phyloP scores from a whole-genome alignment of 2,888 invertebrate species.

The Craniophora ligustri region DNA sequence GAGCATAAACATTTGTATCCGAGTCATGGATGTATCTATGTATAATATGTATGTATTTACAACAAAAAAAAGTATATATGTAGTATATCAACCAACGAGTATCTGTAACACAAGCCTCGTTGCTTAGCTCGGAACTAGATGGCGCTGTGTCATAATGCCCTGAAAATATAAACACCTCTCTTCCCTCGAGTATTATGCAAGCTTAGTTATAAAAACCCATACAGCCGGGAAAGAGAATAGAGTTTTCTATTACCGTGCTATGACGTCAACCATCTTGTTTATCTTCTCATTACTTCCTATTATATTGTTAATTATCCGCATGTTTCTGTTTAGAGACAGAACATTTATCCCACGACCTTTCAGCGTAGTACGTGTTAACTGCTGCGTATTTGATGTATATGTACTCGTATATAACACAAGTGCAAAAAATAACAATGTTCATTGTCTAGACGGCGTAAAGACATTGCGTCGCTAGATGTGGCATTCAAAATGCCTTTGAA shows the following conservation, averaged over 20 bases:
- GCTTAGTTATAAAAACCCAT: neutral
- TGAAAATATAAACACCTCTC: no score
- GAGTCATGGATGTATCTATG: no score
- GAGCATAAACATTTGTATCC: no score
- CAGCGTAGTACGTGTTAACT: constrained; percentile 20
- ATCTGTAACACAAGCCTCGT: no score
- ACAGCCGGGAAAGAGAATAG: neutral
- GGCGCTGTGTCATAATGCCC: no score
- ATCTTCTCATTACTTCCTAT: constrained; percentile 15
- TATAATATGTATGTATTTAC: no score
- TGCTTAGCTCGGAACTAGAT: no score
- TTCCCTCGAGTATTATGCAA: no score
- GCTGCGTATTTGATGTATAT: constrained; percentile 1
- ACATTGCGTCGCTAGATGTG: constrained; percentile 48
- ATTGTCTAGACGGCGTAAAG: constrained; percentile 57
- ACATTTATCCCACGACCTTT: constrained; percentile 49
- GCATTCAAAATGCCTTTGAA: no score
- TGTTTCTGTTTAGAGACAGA: constrained; percentile 9
- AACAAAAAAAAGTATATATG: no score
- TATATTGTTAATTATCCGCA: constrained; percentile 8
- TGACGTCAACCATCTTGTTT: constrained; percentile 18
- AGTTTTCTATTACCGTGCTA: constrained; percentile 6
- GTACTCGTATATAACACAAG: constrained; percentile 27
- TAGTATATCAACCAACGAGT: no score
- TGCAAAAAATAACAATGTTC: constrained; percentile 66